These are phyloP conservation scores for Perca flavescens DNA, from an alignment of 2,113 vertebrate genomes.

Conservation along the genomic window DNA sequence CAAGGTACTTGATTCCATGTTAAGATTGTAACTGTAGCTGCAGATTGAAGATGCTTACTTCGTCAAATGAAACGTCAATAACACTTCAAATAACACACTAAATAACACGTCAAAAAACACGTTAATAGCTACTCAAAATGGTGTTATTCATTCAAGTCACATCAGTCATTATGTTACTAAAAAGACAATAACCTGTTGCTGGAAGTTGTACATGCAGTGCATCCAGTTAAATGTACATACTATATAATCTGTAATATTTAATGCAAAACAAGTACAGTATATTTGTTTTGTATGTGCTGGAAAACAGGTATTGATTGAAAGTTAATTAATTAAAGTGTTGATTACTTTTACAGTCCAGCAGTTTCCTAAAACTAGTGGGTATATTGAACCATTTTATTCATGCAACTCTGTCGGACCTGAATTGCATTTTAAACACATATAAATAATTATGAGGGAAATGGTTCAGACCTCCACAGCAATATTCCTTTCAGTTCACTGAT, in stretches of 20 bases:
- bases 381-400: neutral
- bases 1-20: neutral
- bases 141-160: neutral
- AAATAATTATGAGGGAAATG: slow-evolving; percentile 12
- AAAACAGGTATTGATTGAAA: slow-evolving; percentile 1
- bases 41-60: neutral
- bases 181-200: neutral
- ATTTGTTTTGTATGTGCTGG: neutral
- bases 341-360: slow-evolving; percentile 2
- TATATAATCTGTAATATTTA: neutral
- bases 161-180: neutral
- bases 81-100: no score
- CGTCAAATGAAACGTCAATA: neutral
- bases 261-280: neutral
- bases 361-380: neutral
- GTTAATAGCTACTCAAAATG: neutral
- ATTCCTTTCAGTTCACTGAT: neutral
- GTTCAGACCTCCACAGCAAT: slow-evolving; percentile 3
- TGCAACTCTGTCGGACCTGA: neutral
- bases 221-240: neutral
- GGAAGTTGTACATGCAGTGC: neutral
- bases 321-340: neutral
- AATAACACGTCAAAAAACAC: neutral
- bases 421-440: slow-evolving; percentile 22
- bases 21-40: neutral